Percentiles rank a stretch among this genome's conserved stretches.
Conservation (phyloP, 2,797 vertebrate species). For the Spheniscus humboldti region DNA sequence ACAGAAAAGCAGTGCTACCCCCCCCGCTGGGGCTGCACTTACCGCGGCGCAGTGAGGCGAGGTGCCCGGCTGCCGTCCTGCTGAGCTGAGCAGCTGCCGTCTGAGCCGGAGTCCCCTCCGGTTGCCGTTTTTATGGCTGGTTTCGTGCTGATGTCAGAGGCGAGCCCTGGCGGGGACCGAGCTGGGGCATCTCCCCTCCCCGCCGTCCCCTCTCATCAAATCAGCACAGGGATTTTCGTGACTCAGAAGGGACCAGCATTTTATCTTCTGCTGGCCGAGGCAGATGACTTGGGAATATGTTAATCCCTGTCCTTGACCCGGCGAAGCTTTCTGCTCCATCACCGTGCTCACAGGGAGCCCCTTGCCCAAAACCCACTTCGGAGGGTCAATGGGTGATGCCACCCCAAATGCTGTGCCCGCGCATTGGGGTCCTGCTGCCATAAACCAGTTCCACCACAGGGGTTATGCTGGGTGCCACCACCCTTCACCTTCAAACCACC, state of each 20-base stretch:
- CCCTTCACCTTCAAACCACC: too few relatives aligned
- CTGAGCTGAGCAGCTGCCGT: neutral
- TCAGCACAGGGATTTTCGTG: conserved; percentile 41
- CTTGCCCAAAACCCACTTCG: accelerated
- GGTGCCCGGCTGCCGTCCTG: neutral
- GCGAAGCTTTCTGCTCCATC: neutral
- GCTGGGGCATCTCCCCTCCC: conserved; percentile 42
- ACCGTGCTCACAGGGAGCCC: accelerated
- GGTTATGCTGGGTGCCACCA: neutral
- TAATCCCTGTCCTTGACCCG: neutral
- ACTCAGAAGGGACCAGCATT: conserved; percentile 25
- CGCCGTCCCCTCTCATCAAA: conserved; percentile 23
- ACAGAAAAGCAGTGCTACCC: neutral
- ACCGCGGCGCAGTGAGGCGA: neutral
- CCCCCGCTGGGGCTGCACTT: neutral
- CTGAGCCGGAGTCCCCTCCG: neutral
- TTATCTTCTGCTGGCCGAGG: neutral
- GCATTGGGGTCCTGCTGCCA: too few relatives aligned
- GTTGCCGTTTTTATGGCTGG: conserved; percentile 57
- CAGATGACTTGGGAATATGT: neutral
- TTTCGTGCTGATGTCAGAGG: conserved; percentile 61
- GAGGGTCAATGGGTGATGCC: neutral
- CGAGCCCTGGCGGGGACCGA: neutral
- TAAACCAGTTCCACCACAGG: accelerated
- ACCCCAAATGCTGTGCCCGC: neutral